Evolutionary conservation across 2,888 invertebrate species (phyloP).

Genomic region (Idaea dimidiata): DNA sequence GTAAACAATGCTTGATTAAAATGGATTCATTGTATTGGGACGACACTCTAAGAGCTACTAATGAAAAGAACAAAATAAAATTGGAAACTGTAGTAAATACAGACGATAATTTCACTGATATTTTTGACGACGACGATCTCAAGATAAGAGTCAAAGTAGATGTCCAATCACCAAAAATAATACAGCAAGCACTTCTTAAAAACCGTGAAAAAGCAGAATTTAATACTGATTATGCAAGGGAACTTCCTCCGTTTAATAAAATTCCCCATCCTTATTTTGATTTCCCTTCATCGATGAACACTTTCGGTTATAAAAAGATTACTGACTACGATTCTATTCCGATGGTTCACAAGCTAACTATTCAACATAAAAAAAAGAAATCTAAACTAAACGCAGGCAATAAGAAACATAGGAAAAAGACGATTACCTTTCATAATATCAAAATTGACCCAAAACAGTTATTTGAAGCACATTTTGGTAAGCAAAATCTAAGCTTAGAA

Average conservation of each 20-base stretch:
- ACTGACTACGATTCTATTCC: slow-evolving; percentile 43
- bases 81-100: not conserved
- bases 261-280: slow-evolving; percentile 55
- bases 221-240: slow-evolving; percentile 44
- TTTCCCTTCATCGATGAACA: slow-evolving; percentile 55
- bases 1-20: slow-evolving; percentile 54
- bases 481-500: slow-evolving; percentile 31
- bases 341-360: slow-evolving; percentile 52
- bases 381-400: slow-evolving; percentile 44
- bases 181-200: slow-evolving; percentile 31
- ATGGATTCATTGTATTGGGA: slow-evolving; percentile 31
- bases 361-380: slow-evolving; percentile 67
- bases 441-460: slow-evolving; percentile 47
- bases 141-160: slow-evolving; percentile 66
- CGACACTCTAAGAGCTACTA: slow-evolving; percentile 28
- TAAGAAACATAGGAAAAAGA: slow-evolving; percentile 64
- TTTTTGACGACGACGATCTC: slow-evolving; percentile 39
- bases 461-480: slow-evolving; percentile 34
- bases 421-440: slow-evolving; percentile 56
- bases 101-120: slow-evolving; percentile 20
- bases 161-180: slow-evolving; percentile 58
- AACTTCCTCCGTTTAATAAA: slow-evolving; percentile 43
- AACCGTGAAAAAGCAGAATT: slow-evolving; percentile 25
- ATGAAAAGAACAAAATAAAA: slow-evolving; percentile 25
- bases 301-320: slow-evolving; percentile 48